These are phyloP conservation scores for Nephila pilipes DNA, from an alignment of 1,140 invertebrate genomes.

Conservation along the genomic window DNA sequence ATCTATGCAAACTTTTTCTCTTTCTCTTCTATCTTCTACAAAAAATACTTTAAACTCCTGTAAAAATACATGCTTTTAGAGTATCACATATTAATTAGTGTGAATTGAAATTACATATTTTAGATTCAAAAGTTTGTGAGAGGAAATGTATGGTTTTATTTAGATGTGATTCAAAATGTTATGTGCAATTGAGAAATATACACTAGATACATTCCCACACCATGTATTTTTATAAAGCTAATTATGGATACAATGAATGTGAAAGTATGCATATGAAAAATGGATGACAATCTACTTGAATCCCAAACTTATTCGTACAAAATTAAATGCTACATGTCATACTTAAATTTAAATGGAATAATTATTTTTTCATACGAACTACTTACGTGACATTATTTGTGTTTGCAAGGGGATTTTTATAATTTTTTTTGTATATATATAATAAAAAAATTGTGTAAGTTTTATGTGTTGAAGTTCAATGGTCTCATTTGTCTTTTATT, in stretches of 20 bases:
- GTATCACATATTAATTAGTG: slow-evolving; percentile 21
- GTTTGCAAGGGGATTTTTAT: not conserved
- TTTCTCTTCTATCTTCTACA: slow-evolving; percentile 20
- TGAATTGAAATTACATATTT: slow-evolving; percentile 7
- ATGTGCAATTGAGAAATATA: not conserved
- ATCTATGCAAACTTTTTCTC: slow-evolving; percentile 39
- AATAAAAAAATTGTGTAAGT: not conserved
- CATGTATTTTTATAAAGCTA: slow-evolving; percentile 41
- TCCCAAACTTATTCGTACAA: slow-evolving; percentile 22
- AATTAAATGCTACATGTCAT: slow-evolving; percentile 11
- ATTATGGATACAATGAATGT: not conserved
- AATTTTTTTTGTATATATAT: not conserved
- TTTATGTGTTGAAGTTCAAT: not conserved
- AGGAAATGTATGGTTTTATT: slow-evolving; percentile 1
- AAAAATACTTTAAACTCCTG: not conserved
- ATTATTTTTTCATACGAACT: not conserved
- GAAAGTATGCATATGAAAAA: slow-evolving; percentile 24
- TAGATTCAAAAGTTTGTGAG: not conserved
- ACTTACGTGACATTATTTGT: slow-evolving; percentile 23
- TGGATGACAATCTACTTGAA: slow-evolving; percentile 33
- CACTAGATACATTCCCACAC: slow-evolving; percentile 16
- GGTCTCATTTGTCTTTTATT: not conserved
- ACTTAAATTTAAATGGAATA: slow-evolving; percentile 24
- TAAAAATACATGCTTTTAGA: slow-evolving; percentile 41
- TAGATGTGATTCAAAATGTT: not conserved